A percentile compares a stretch with the other conserved stretches of the same genome.
phyloP scores from a whole-genome alignment of 2,113 vertebrate genomes.

The Ivindomyrus marchei region DNA sequence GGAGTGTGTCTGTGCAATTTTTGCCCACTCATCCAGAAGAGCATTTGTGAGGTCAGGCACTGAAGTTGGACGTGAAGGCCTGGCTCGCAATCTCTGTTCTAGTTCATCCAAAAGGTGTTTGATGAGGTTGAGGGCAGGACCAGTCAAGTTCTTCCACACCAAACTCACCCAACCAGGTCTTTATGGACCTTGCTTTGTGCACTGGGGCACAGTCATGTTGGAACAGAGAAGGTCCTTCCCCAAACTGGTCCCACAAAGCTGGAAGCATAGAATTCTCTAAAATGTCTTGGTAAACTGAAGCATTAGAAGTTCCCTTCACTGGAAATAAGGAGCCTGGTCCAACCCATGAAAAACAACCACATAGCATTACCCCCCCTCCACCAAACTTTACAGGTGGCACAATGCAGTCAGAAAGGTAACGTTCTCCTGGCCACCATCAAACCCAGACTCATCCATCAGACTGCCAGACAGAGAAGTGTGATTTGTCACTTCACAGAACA shows the following conservation, averaged over 20 bases:
- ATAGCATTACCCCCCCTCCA: background rate
- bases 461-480: background rate
- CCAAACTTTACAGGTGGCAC: background rate
- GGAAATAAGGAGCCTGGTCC: background rate
- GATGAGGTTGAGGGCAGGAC: background rate
- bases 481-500: background rate
- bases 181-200: background rate
- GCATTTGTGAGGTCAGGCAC: background rate
- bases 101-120: background rate
- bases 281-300: background rate
- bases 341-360: background rate
- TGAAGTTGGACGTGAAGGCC: background rate
- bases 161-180: background rate
- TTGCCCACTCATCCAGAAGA: background rate
- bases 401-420: background rate
- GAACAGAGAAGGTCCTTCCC: too few species aligned
- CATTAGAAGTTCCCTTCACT: background rate
- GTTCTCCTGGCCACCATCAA: background rate
- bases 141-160: background rate
- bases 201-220: too few species aligned
- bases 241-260: background rate
- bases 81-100: background rate
- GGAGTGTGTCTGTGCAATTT: background rate
- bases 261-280: background rate
- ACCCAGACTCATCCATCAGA: background rate